A percentile compares a stretch with the other conserved stretches of the same genome.
phyloP scores from a whole-genome alignment of 2,888 invertebrate genomes.

The Phortica okadai region DNA sequence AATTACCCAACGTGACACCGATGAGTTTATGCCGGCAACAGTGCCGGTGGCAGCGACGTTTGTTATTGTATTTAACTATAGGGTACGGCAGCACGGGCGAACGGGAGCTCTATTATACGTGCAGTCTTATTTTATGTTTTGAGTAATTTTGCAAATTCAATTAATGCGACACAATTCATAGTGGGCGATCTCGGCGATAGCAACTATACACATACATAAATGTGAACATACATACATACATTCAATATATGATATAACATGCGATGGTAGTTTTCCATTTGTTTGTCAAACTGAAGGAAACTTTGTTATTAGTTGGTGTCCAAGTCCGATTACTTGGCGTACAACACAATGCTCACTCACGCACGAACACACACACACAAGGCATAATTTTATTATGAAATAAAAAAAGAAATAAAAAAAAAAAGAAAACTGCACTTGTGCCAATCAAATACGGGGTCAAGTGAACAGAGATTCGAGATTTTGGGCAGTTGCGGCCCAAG shows the following conservation, averaged over 20 bases:
- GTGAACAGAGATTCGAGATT: background rate
- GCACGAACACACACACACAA: too few relatives aligned
- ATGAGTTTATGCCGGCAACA: background rate
- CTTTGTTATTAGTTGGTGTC: background rate
- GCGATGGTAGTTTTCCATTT: slow-evolving; percentile 28
- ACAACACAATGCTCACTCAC: background rate
- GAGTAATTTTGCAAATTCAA: slow-evolving; percentile 70
- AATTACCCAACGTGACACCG: background rate
- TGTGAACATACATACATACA: background rate
- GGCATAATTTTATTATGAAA: background rate
- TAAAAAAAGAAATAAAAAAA: background rate
- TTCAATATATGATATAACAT: background rate
- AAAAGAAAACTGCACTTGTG: background rate
- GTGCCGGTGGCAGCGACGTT: background rate
- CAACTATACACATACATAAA: background rate
- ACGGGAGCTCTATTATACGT: background rate
- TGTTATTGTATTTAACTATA: background rate
- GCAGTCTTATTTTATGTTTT: slow-evolving; percentile 52
- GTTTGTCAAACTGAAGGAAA: background rate
- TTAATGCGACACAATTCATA: slow-evolving; percentile 64
- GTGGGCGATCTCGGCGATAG: slow-evolving; percentile 33
- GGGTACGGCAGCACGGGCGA: background rate
- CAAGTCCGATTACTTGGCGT: background rate
- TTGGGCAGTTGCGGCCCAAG: background rate
- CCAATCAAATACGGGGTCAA: slow-evolving; percentile 16